These are phyloP conservation scores for Pediacus dermestoides DNA, from an alignment of 2,888 invertebrate genomes.

Conservation along the genomic window DNA sequence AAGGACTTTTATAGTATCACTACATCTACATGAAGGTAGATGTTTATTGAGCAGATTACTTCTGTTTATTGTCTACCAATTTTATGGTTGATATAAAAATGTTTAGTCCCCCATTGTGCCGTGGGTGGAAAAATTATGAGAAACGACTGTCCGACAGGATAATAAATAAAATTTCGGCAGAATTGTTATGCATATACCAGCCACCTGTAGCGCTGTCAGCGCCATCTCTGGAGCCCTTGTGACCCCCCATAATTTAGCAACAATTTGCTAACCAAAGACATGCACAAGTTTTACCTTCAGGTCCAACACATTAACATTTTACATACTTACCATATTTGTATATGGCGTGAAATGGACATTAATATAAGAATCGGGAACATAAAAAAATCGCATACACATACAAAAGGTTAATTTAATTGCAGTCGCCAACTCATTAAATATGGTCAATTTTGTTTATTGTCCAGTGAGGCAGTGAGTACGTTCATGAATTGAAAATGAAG, in stretches of 20 bases:
- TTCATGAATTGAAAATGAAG: too few species aligned
- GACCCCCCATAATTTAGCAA: slow-evolving; percentile 31
- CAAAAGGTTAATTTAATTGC: too few species aligned
- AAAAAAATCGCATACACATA: too few species aligned
- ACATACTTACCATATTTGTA: slow-evolving; percentile 19
- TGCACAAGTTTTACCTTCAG: slow-evolving; percentile 24
- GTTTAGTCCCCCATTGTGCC: too few species aligned
- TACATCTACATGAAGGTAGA: too few species aligned
- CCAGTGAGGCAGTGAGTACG: too few species aligned
- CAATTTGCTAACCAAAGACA: slow-evolving; percentile 30
- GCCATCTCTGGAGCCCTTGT: slow-evolving; percentile 25
- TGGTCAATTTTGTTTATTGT: too few species aligned
- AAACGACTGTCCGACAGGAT: background rate
- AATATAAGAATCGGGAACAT: slow-evolving; percentile 21
- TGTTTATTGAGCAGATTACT: too few species aligned
- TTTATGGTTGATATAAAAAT: too few species aligned
- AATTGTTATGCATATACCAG: slow-evolving; percentile 14
- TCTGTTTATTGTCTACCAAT: too few species aligned
- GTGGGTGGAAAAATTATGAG: slow-evolving; percentile 9
- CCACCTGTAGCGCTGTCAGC: slow-evolving; percentile 31
- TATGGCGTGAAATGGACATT: slow-evolving; percentile 22
- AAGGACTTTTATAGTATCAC: too few species aligned
- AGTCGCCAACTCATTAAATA: too few species aligned
- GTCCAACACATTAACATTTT: slow-evolving; percentile 20
- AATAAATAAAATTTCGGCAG: slow-evolving; percentile 27